phyloP scores from a whole-genome alignment of 2,888 invertebrate species.

The Agrilus mali region DNA sequence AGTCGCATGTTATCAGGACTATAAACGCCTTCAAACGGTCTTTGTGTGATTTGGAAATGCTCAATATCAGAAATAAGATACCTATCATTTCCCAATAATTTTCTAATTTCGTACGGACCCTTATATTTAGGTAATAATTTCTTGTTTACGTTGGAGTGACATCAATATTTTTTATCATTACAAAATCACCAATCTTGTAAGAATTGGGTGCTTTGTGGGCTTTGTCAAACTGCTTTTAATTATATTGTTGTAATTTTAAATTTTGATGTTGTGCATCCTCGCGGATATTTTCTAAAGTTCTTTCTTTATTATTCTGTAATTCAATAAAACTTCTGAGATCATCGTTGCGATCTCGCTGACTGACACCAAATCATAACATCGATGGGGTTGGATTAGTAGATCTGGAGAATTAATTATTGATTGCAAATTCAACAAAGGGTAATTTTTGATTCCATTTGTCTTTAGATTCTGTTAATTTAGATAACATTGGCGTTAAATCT shows the following conservation, averaged over 20 bases:
- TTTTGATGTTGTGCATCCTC: too few relatives aligned
- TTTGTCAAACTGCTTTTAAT: constrained; percentile 5
- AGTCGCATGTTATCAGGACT: constrained; percentile 9
- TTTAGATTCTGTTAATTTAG: constrained; percentile 8
- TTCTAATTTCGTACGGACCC: constrained; percentile 13
- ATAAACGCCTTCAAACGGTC: constrained; percentile 9
- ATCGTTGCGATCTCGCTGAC: constrained; percentile 3
- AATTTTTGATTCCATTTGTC: constrained; percentile 11
- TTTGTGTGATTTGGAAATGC: constrained; percentile 10
- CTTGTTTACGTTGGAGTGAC: constrained; percentile 12
- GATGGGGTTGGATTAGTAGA: constrained; percentile 5
- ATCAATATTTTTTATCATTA: constrained; percentile 13
- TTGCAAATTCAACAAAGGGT: neutral
- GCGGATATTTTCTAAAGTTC: neutral
- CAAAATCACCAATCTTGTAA: constrained; percentile 12
- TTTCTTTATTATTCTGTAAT: neutral
- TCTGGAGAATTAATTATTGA: constrained; percentile 5
- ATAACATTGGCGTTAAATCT: constrained; percentile 11
- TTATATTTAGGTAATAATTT: constrained; percentile 15
- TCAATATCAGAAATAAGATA: constrained; percentile 13
- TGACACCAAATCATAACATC: constrained; percentile 8
- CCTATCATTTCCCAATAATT: constrained; percentile 13
- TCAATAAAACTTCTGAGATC: neutral
- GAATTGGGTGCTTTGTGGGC: constrained; percentile 5
- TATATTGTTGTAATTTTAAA: too few relatives aligned